Percentiles rank a stretch among this genome's conserved stretches.
These are phyloP conservation scores for Microplitis mediator DNA, from an alignment of 1,140 invertebrate species.

Conservation along the genomic window DNA sequence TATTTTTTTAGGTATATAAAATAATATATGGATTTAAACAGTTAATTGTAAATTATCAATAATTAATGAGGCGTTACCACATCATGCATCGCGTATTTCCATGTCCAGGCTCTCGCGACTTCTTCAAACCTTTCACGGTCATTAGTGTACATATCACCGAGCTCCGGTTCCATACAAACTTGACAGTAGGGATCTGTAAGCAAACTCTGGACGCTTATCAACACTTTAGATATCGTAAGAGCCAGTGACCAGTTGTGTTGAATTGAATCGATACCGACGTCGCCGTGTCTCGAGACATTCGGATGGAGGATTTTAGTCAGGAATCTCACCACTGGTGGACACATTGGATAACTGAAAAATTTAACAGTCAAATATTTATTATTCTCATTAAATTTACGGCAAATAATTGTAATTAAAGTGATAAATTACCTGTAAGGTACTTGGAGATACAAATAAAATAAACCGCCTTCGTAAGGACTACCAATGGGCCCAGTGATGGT, in stretches of 20 bases:
- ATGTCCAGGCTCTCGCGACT: constrained; percentile 86
- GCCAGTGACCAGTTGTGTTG: constrained; percentile 95
- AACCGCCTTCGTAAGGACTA: constrained; percentile 91
- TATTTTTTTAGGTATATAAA: too few species aligned
- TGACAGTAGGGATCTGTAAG: constrained; percentile 90
- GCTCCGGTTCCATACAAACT: constrained; percentile 89
- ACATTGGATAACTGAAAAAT: constrained; percentile 83
- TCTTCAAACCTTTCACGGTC: constrained; percentile 80
- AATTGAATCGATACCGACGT: constrained; percentile 94
- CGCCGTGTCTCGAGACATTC: constrained; percentile 94
- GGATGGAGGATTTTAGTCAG: constrained; percentile 92
- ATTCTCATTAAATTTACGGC: constrained; percentile 7
- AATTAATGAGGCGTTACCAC: constrained; percentile 64
- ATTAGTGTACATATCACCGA: constrained; percentile 81
- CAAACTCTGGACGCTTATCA: constrained; percentile 89
- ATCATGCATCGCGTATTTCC: constrained; percentile 92
- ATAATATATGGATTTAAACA: neutral
- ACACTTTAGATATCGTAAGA: constrained; percentile 87
- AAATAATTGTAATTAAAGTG: constrained; percentile 12
- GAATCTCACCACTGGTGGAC: constrained; percentile 87
- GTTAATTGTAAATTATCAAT: neutral
- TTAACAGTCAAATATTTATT: constrained; percentile 7
- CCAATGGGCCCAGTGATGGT: constrained; percentile 86
- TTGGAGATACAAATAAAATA: constrained; percentile 92
- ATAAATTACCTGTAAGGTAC: constrained; percentile 73